Evolutionary conservation across 2,888 invertebrate species (phyloP).

Genomic region (Notodonta dromedarius): DNA sequence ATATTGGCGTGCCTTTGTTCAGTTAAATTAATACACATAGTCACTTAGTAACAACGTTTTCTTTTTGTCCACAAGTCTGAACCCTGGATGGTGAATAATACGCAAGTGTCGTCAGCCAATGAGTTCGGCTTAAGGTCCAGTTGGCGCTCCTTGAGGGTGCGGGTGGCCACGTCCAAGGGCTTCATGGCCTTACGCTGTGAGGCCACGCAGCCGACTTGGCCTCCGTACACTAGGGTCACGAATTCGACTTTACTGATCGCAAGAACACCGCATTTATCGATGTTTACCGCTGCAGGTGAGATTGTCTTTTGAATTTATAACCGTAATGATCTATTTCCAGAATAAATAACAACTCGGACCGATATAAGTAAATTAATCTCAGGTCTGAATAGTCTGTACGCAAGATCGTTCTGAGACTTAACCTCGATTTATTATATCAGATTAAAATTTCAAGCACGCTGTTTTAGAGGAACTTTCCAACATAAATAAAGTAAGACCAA

Average conservation of each 20-base stretch:
- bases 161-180: slow-evolving; percentile 56
- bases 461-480: too few relatives aligned
- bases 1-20: too few relatives aligned
- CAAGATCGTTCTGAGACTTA: too few relatives aligned
- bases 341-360: too few relatives aligned
- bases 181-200: slow-evolving; percentile 65
- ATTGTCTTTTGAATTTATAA: not conserved
- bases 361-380: too few relatives aligned
- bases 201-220: slow-evolving; percentile 71
- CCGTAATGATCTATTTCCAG: not conserved
- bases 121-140: slow-evolving; percentile 67
- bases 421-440: too few relatives aligned
- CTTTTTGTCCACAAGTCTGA: slow-evolving; percentile 53
- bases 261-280: slow-evolving; percentile 72
- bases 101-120: slow-evolving; percentile 62
- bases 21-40: too few relatives aligned
- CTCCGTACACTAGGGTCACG: slow-evolving; percentile 55
- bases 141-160: slow-evolving; percentile 65
- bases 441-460: too few relatives aligned
- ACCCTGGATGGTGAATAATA: slow-evolving; percentile 69
- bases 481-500: too few relatives aligned
- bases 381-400: too few relatives aligned
- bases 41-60: too few relatives aligned
- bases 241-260: slow-evolving; percentile 65
- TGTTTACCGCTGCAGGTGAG: slow-evolving; percentile 74